Base-by-base conservation (phyloP, 2,888 invertebrate genomes). In the Acronicta alni region DNA sequence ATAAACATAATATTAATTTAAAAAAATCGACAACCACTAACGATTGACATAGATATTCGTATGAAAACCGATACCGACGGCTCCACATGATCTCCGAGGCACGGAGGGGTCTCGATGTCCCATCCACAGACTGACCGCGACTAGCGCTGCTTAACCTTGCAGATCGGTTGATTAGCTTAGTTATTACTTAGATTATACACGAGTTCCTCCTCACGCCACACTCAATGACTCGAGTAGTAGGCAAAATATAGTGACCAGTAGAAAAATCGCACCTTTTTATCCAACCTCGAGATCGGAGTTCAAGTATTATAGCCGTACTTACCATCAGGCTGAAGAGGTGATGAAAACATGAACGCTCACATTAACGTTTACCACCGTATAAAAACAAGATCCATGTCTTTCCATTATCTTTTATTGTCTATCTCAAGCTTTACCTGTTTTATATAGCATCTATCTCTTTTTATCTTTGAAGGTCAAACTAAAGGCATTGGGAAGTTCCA, bases 371-470 rank as follows among this genome's bases (percentile, higher is more conserved):
- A 72, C 56, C 55, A 53, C 72, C 42, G 46, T 67, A 67, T 68
- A 72, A 68, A 66, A 56, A 57, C 61, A 56, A 72, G 72, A 72
- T 49, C 61, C 61, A 53, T 46, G 49, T 53, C 47, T 56, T 72
- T 72, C 72, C 62, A 68, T 72, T 68, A 68, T 61, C 55, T 60
- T 68, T 68, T 68, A 68, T 54, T 61, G 72, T 54, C 41, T 45
- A 68, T 72, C 61, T 56, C 55, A 67, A 60, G 39, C 56, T 72
- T 44, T 68, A 56, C 61, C 72, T 68, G 72, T 72, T 72, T 60
- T 67, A 66, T 68, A 72, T 53, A 54, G 51, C 62, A 67, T 67
- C 62, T 72, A 67, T 72, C 68, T 62, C 68, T 49, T 53, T 69
- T 67, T 57, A 61, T 72, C 61, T 61, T 56, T 39, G 23, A 60